phyloP scores from a whole-genome alignment of 2,113 vertebrate species.

The Rhea americana region DNA sequence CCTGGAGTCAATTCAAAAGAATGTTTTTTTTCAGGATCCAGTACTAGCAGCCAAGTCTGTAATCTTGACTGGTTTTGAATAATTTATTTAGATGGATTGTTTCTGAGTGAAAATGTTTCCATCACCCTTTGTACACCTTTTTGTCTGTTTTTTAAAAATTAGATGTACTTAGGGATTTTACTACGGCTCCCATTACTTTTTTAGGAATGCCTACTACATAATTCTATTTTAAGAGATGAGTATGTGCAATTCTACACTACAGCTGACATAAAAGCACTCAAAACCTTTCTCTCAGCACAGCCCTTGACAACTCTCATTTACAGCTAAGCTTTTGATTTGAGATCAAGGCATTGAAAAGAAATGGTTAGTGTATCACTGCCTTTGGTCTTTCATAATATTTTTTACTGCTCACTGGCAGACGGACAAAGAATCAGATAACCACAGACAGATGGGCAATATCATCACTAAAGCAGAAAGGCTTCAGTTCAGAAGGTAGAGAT shows the following conservation, averaged over 20 bases:
- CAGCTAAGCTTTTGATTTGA: not conserved
- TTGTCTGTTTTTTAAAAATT: not conserved
- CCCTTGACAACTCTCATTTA: not conserved
- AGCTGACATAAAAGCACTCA: not conserved
- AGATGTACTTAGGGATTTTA: not conserved
- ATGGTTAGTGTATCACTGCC: not conserved
- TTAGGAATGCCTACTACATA: not conserved
- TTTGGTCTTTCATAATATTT: not conserved
- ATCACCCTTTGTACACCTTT: rapidly evolving
- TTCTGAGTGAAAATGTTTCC: not conserved
- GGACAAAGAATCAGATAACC: not conserved
- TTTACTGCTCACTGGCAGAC: not conserved
- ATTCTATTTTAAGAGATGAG: not conserved
- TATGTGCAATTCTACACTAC: not conserved
- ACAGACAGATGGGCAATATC: not conserved
- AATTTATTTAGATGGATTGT: not conserved
- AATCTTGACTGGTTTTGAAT: not conserved
- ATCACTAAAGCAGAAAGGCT: not conserved
- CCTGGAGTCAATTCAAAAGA: not conserved
- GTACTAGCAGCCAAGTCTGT: not conserved
- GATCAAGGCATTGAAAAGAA: not conserved
- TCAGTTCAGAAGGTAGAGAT: not conserved
- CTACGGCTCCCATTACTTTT: not conserved
- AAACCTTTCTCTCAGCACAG: not conserved
- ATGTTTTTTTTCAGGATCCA: not conserved